Evolutionary conservation across 2,888 invertebrate genomes (phyloP), one percentile per base, ranked within the genome.

Genomic region (Stenchaetothrips biformis): DNA sequence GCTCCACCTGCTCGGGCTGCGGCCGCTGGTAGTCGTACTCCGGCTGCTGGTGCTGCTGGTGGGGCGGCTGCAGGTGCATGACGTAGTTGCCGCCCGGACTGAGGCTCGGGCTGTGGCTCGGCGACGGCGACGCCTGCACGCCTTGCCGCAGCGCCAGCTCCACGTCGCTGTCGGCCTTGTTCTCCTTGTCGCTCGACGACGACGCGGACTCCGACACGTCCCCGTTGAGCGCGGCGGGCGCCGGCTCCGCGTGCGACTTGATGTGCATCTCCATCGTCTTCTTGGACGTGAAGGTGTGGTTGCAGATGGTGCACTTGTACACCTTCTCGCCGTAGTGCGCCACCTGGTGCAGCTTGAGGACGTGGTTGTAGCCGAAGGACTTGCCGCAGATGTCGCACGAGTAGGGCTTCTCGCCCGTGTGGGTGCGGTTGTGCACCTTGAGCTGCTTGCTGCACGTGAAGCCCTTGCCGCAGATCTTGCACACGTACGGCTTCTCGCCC

Each of bases 381-480:
- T 96, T 94, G 82, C 95, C 93, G 85, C 96, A 96, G 83, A 96
- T 95, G 86, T 96, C 95, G 87, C 96, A 96, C 79, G 94, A 94
- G 85, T 96, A 96, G 0, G 96, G 96, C 83, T 96, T 94, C 85
- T 96, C 96, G 2, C 96, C 96, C 0, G 96, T 96, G 85, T 96
- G 96, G 0, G 96, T 96, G 67, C 96, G 91, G 48, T 95, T 95
- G 86, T 96, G 96, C 53, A 96, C 96, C 87, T 96, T 96, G 21
- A 96, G 89, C 86, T 96, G 96, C 86, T 96, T 96, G 82, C 95
- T 95, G 86, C 96, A 96, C 6, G 96, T 96, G 87, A 96, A 96
- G 7, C 95, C 95, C 86, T 96, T 96, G 79, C 93, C 94, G 86
- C 96, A 96, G 87, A 94, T 87, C 86, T 92, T 89, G 83, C 91